phyloP scores from a whole-genome alignment of 2,888 invertebrate genomes.

The Spodoptera exigua region DNA sequence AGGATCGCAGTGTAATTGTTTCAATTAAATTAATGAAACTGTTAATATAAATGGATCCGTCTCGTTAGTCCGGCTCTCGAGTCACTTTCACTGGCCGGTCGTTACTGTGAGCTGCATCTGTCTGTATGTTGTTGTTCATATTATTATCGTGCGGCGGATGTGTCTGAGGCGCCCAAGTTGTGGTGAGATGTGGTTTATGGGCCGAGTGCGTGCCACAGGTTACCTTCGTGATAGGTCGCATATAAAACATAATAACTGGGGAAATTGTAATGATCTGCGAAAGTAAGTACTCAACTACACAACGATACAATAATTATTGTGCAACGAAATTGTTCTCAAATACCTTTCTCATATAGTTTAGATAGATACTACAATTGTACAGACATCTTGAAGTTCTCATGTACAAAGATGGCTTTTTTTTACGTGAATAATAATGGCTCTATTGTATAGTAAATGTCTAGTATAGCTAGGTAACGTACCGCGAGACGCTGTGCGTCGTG shows the following conservation, averaged over 20 bases:
- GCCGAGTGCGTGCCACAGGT: constrained; percentile 25
- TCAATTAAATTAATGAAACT: too few species aligned
- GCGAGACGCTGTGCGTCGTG: constrained; percentile 10
- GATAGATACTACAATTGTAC: too few species aligned
- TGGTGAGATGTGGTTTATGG: constrained; percentile 24
- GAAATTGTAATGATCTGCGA: constrained; percentile 35
- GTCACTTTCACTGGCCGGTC: constrained; percentile 55
- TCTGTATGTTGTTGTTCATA: constrained; percentile 29
- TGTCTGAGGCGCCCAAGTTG: constrained; percentile 11
- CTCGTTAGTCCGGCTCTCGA: constrained; percentile 40
- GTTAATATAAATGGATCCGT: constrained; percentile 24
- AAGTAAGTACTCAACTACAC: constrained; percentile 22
- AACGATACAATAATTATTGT: not conserved
- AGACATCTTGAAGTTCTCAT: too few species aligned
- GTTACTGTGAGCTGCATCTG: constrained; percentile 12
- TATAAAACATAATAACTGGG: constrained; percentile 17
- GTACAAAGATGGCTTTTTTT: not conserved
- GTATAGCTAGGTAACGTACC: constrained; percentile 1
- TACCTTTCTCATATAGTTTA: constrained; percentile 2
- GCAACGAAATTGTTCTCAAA: constrained; percentile 10
- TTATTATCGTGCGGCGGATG: constrained; percentile 8
- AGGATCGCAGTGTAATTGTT: too few species aligned
- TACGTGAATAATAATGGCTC: not conserved
- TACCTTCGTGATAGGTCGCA: constrained; percentile 39
- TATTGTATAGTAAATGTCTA: not conserved